These are phyloP conservation scores for Glaucidium brasilianum DNA, from an alignment of 2,113 vertebrate species.

Conservation along the genomic window DNA sequence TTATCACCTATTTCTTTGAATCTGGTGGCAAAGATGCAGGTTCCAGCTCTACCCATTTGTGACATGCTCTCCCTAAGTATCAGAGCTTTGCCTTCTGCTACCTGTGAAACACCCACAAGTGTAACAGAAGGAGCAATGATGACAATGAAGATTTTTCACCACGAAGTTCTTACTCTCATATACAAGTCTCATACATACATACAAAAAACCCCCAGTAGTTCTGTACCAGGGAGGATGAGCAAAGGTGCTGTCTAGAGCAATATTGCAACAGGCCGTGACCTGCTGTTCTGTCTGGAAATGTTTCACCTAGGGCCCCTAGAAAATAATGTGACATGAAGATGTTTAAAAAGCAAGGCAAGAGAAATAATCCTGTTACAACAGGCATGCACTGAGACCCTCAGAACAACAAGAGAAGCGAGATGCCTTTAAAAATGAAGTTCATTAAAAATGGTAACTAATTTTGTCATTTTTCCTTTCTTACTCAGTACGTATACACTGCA, in stretches of 20 bases:
- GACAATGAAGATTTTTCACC: no score
- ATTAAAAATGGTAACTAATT: not conserved
- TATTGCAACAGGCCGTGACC: not conserved
- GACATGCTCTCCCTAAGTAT: accelerated
- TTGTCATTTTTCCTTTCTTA: not conserved
- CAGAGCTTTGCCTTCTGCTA: not conserved
- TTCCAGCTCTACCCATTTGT: not conserved
- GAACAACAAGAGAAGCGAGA: not conserved
- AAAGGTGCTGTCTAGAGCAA: not conserved
- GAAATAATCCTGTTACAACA: not conserved
- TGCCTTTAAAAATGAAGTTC: not conserved
- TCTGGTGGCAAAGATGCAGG: not conserved
- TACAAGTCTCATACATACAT: accelerated
- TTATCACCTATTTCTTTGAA: not conserved
- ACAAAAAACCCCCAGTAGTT: not conserved
- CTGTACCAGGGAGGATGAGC: not conserved
- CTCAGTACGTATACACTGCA: accelerated
- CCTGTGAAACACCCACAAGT: not conserved
- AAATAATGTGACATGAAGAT: not conserved
- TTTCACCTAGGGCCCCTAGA: not conserved
- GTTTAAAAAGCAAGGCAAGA: not conserved
- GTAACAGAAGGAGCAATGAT: not conserved
- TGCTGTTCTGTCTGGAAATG: not conserved
- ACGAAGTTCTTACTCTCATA: not conserved
- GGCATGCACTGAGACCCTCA: not conserved